phyloP scores from a whole-genome alignment of 1,140 invertebrate genomes.

The Drosophila lacteicornis region DNA sequence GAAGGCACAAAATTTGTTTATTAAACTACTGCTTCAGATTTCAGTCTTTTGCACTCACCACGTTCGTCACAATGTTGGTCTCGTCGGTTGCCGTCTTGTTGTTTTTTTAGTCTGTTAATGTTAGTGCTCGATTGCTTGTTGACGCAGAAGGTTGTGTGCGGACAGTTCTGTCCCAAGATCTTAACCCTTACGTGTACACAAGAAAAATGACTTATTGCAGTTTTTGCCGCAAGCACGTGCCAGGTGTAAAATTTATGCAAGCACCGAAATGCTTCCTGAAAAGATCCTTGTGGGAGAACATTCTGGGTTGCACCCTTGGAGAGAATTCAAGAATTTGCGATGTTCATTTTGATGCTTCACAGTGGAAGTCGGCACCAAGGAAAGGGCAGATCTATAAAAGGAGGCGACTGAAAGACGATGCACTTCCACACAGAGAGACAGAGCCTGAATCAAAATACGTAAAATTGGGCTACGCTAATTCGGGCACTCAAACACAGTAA shows the following conservation, averaged over 20 bases:
- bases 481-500: conserved; percentile 21
- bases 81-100: background rate
- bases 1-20: no score
- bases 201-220: conserved; percentile 14
- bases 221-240: conserved; percentile 14
- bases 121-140: background rate
- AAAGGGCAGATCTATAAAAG: conserved; percentile 6
- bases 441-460: background rate
- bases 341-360: conserved; percentile 2
- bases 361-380: conserved; percentile 3
- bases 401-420: conserved; percentile 2
- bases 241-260: conserved; percentile 1
- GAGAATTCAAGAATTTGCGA: conserved; percentile 16
- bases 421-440: conserved; percentile 1
- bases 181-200: background rate
- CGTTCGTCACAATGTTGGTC: background rate
- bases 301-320: conserved; percentile 10
- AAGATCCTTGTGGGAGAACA: conserved; percentile 21
- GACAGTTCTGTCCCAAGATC: no score
- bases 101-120: background rate
- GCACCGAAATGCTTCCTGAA: conserved; percentile 14
- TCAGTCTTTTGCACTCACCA: no score
- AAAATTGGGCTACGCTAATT: conserved; percentile 10
- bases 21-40: no score
- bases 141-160: no score